A percentile compares a stretch with the other conserved stretches of the same genome.
phyloP scores from a whole-genome alignment of 1,140 invertebrate genomes.

The Drosophila mayri region DNA sequence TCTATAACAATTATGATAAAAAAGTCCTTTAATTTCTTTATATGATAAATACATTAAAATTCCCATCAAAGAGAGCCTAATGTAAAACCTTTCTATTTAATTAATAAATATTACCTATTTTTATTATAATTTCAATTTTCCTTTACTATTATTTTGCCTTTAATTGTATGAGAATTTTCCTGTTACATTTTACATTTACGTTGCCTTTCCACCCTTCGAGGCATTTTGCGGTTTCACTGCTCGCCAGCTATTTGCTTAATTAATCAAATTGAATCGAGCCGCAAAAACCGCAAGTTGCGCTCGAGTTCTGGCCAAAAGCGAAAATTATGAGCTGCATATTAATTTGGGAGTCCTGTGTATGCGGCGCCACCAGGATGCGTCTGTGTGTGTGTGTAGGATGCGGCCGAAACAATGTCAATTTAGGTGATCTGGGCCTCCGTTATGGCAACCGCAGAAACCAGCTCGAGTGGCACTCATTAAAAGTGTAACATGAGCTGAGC shows the following conservation, averaged over 20 bases:
- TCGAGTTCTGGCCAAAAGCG: conserved; percentile 36
- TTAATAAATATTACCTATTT: background rate
- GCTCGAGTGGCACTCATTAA: conserved; percentile 76
- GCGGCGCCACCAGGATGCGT: background rate
- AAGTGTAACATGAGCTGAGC: conserved; percentile 65
- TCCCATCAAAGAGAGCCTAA: background rate
- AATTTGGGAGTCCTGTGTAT: conserved; percentile 26
- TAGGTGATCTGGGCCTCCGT: conserved; percentile 20
- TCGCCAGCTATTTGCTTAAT: conserved; percentile 50
- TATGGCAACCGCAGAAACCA: conserved; percentile 45
- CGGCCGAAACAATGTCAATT: conserved; percentile 44
- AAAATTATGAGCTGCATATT: conserved; percentile 57
- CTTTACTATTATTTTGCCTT: background rate
- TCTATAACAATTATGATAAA: background rate
- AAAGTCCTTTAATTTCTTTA: background rate
- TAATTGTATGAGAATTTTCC: conserved; percentile 8
- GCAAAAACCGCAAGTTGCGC: conserved; percentile 51
- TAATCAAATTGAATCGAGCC: conserved; percentile 62
- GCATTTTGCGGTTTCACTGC: conserved; percentile 23
- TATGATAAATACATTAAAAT: too few species aligned
- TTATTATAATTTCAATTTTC: background rate
- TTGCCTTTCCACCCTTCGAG: background rate
- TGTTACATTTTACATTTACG: conserved; percentile 10
- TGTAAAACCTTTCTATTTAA: background rate
- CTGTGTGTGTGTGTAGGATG: background rate